phyloP scores from a whole-genome alignment of 2,888 invertebrate genomes.

The Pristionchus exspectatus region DNA sequence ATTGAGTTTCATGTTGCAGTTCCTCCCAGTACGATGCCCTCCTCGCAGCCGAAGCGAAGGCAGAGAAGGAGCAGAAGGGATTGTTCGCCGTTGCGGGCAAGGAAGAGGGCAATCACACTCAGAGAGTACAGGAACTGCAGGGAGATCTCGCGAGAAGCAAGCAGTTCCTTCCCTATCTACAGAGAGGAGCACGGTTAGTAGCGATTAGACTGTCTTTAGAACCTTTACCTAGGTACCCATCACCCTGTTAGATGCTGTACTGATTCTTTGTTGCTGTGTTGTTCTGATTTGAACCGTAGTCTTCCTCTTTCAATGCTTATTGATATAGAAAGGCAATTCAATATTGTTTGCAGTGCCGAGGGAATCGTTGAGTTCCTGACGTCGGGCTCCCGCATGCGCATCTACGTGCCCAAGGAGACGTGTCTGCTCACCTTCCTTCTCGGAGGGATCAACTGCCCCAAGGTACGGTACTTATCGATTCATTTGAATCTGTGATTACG shows the following conservation, averaged over 20 bases:
- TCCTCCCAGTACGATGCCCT: constrained; percentile 94
- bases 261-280: no score
- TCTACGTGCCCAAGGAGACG: constrained; percentile 95
- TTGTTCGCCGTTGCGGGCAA: constrained; percentile 86
- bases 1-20: constrained; percentile 48
- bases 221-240: no score
- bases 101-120: constrained; percentile 56
- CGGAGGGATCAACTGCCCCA: constrained; percentile 83
- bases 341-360: constrained; percentile 84
- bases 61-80: constrained; percentile 89
- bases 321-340: neutral
- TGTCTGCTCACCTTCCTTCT: constrained; percentile 94
- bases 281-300: no score
- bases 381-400: constrained; percentile 92
- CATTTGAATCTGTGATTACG: neutral
- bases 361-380: constrained; percentile 97
- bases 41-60: constrained; percentile 93
- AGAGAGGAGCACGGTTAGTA: constrained; percentile 83
- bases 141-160: constrained; percentile 76
- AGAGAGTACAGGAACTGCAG: constrained; percentile 72
- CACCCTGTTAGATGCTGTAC: no score
- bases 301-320: no score
- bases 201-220: no score
- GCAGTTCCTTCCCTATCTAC: constrained; percentile 93
- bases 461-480: constrained; percentile 43